Evolutionary conservation across 2,888 invertebrate genomes (phyloP), one percentile per base, ranked within the genome.

Genomic region (Plagodis pulveraria): DNA sequence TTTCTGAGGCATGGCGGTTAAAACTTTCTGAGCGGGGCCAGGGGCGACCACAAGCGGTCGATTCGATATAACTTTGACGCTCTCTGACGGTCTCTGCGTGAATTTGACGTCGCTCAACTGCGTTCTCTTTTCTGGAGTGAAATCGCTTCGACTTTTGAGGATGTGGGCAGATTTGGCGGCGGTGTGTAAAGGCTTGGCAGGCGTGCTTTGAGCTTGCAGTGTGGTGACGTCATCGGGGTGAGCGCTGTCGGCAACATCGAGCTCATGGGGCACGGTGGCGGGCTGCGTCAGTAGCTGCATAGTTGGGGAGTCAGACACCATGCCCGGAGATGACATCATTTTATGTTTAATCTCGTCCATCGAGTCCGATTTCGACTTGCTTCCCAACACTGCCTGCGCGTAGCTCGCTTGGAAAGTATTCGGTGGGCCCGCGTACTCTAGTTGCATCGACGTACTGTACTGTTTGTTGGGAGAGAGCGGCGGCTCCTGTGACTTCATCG

Each of bases 351-450:
- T 70, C 44, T 87, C 87, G 33, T 88, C 90, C 64, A 83, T 71
- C 64, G 81, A 87, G 42, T 91, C 90, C 2, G 77, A 62, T 65
- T 89, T 89, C n/a, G 75, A 73, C 75, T 89, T 89, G 58, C 70
- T 76, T 35, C 86, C 86, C 66, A 91, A 71, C 62, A 91, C 74
- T 22, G 92, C 83, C 71, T 93, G 91, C 49, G 92, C 90, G 67
- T 92, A 93, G 63, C 83, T 91, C 9, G 92, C 91, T 73, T 93
- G 93, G 74, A 92, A 93, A 10, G 89, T 84, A 58, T 86, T 87
- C 5, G 91, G 91, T 0, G 91, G 81, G 0, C 85, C 89, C 5
- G 84, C 70, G 56, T 87, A 90, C 34, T 91, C 90, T 41, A 84
- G 62, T 64, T 86, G 86, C 65, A 83, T 61, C 0, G 83, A 68